These are phyloP conservation scores for Germaria angustata DNA, from an alignment of 2,888 invertebrate genomes.

Conservation along the genomic window DNA sequence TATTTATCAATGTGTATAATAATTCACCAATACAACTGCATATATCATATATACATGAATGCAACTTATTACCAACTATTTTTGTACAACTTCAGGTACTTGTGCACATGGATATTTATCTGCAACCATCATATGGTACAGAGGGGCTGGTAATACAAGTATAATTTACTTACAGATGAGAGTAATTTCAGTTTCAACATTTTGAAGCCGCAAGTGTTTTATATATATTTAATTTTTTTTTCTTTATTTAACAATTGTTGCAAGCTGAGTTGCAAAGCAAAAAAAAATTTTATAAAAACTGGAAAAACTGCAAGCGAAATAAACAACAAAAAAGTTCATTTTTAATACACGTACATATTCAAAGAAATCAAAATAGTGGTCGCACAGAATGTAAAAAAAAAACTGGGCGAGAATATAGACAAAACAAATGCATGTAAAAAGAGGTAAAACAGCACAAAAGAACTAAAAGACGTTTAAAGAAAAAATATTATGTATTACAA, in stretches of 20 bases:
- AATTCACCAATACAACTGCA: conserved; percentile 1
- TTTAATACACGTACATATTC: neutral
- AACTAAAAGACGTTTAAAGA: conserved; percentile 20
- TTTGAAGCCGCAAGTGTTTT: conserved; percentile 68
- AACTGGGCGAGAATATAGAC: conserved; percentile 44
- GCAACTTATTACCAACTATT: neutral
- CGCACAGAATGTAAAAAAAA: conserved; percentile 14
- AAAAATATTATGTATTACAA: conserved; percentile 14
- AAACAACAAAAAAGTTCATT: conserved; percentile 3
- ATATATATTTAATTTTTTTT: conserved; percentile 41
- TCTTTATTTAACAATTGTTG: conserved; percentile 39
- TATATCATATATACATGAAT: neutral
- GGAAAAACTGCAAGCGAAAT: conserved; percentile 61
- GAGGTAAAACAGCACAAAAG: conserved; percentile 40
- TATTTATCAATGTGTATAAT: neutral
- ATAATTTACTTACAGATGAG: conserved; percentile 48
- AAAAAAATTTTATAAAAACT: conserved; percentile 51
- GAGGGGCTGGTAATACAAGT: conserved; percentile 15
- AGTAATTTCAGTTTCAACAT: conserved; percentile 69
- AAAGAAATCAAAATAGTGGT: conserved; percentile 31
- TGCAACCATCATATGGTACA: neutral
- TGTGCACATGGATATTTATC: neutral
- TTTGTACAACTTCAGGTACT: neutral
- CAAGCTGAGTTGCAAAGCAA: conserved; percentile 21
- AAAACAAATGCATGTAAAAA: conserved; percentile 2